A percentile compares a stretch with the other conserved stretches of the same genome.
Evolutionary conservation across 2,113 vertebrate genomes (phyloP).

Genomic region (Neomonachus schauinslandi): DNA sequence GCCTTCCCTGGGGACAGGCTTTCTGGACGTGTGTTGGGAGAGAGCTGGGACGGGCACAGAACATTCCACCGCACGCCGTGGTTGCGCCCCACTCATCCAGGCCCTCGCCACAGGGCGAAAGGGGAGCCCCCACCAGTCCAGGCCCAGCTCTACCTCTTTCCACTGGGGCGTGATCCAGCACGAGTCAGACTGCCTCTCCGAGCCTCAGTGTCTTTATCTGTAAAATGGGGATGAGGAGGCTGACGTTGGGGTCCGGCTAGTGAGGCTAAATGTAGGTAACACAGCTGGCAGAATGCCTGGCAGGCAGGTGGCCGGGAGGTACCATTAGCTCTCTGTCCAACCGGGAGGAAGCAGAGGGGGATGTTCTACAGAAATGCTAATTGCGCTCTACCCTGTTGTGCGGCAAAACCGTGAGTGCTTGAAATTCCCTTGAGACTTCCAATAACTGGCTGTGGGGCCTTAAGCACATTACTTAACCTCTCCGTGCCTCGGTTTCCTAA

Average conservation of each 20-base stretch:
- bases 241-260: not conserved
- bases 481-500: not conserved
- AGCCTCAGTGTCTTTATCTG: conserved; percentile 46
- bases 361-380: not conserved
- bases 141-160: not conserved
- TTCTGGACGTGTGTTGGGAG: not conserved
- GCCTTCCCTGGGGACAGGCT: not conserved
- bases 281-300: not conserved
- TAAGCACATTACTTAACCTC: not conserved
- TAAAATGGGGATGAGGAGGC: not conserved
- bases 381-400: not conserved
- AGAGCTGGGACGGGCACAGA: not conserved
- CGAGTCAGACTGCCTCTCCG: not conserved
- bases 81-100: conserved; percentile 21
- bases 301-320: not conserved
- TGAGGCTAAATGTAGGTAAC: not conserved
- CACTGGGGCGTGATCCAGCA: not conserved
- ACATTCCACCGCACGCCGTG: conserved; percentile 25
- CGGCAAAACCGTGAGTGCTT: not conserved
- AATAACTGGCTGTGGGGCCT: not conserved
- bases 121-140: not conserved
- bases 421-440: not conserved
- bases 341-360: not conserved
- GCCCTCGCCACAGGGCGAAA: not conserved
- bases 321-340: not conserved